Evolutionary conservation across 2,797 vertebrate genomes (phyloP).

Genomic region (Bradypodion pumilum): DNA sequence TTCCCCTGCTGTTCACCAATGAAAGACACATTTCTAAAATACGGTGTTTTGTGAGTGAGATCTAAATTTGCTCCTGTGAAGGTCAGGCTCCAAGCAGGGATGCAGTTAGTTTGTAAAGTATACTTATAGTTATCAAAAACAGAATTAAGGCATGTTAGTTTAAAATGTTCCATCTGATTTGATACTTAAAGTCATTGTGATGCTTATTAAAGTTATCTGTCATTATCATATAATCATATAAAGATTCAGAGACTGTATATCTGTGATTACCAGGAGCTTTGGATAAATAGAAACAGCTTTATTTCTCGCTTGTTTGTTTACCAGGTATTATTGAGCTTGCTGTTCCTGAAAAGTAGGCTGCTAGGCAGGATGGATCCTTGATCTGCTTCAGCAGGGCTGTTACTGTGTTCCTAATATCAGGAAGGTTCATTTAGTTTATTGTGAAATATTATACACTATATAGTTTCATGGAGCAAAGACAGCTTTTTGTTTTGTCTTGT

Average conservation of each 20-base stretch:
- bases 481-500: not conserved
- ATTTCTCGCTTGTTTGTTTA: not conserved
- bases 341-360: not conserved
- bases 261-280: not conserved
- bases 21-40: conserved; percentile 58
- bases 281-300: not conserved
- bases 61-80: conserved; percentile 65
- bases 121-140: conserved; percentile 40
- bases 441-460: not conserved
- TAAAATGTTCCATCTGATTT: conserved; percentile 34
- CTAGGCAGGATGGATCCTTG: not conserved
- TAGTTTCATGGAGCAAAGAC: not conserved
- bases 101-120: conserved; percentile 51
- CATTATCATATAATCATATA: conserved; percentile 48
- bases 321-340: not conserved
- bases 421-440: not conserved
- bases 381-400: not conserved
- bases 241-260: not conserved
- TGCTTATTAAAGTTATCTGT: conserved; percentile 29
- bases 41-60: conserved; percentile 47
- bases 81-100: conserved; percentile 35
- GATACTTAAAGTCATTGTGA: conserved; percentile 33
- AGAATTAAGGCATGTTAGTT: conserved; percentile 25
- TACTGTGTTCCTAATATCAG: conserved; percentile 1
- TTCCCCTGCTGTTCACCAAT: conserved; percentile 61